Evolutionary conservation across 2,797 vertebrate genomes (phyloP).

Genomic region (Anas acuta): DNA sequence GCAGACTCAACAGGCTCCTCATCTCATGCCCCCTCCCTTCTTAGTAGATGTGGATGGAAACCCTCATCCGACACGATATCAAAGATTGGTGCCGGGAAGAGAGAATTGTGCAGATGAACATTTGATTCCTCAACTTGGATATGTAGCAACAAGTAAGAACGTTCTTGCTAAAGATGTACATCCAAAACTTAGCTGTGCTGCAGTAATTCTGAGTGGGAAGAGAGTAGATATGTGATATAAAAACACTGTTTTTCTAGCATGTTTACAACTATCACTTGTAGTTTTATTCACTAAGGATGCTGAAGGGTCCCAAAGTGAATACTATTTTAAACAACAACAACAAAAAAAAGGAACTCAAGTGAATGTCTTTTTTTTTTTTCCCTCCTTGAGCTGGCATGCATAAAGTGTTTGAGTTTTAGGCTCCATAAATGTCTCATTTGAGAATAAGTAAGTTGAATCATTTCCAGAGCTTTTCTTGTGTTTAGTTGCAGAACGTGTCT

Average conservation of each 20-base stretch:
- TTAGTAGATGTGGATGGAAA: conserved; percentile 98
- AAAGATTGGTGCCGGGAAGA: conserved; percentile 94
- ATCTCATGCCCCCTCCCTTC: conserved; percentile 99
- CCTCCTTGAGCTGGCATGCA: background rate
- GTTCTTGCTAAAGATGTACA: background rate
- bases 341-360: background rate
- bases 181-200: background rate
- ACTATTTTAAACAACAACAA: background rate
- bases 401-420: background rate
- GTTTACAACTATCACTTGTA: rapidly evolving
- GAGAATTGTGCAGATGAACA: conserved; percentile 94
- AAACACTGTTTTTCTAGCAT: background rate
- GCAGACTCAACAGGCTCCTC: conserved; percentile 97
- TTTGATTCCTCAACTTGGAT: conserved; percentile 95
- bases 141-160: conserved; percentile 94
- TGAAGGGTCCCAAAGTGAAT: background rate
- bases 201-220: background rate
- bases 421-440: background rate
- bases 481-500: background rate
- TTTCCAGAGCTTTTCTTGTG: background rate
- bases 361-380: background rate
- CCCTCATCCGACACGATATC: conserved; percentile 92
- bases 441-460: background rate
- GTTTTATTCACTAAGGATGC: background rate
- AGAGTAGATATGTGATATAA: background rate